Evolutionary conservation across 2,888 invertebrate species (phyloP), one percentile per base, ranked within the genome.

Genomic region (Trachelus tabidus): DNA sequence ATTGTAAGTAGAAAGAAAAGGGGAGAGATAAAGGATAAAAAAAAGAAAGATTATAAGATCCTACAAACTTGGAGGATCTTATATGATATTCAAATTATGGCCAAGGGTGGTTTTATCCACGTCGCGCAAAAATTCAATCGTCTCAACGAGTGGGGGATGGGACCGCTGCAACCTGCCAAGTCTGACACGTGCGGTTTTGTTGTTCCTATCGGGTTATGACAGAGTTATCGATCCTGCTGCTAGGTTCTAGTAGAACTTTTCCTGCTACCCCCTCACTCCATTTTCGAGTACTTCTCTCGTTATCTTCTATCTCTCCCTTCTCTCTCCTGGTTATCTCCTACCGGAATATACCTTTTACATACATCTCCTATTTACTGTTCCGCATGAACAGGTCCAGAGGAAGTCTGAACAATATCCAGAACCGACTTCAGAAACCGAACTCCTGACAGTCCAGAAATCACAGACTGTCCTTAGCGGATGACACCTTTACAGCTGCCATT

Each of bases 101-200:
- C 9, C 23, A 23, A 56, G 56, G 9, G 56, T 56, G 56, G 23
- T 23, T 23, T 56, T 56, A 9, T 56, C 56, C 37, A 37, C 37
- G 56, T 23, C 23, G 56, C 15, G 56, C 2, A 56, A 56, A 23
- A 56, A 56, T 56, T 56, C 23, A 56, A 56, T 56, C 23, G 23
- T 23, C 23, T 15, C 31, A 68, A 75, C 33, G 12, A 9, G 68
- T 31, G 23, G 68, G 12, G 34, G 30, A 68, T 68, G 73, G 34
- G 69, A 69, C 73, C 30, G 75, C 68, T 31, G 75, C 37, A 68
- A 75, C 73, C 68, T 75, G 71, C 73, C 75, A 83, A 82, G 80
- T 80, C 82, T 82, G 85, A 85, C 84, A 84, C 85, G 83, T 82
- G 84, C 79, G 83, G 86, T 86, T 82, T 81, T 81, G 84, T 83